A percentile compares a stretch with the other conserved stretches of the same genome.
These are phyloP conservation scores for Phyllotis vaccarum DNA, from an alignment of 2,797 vertebrate species.

Conservation along the genomic window DNA sequence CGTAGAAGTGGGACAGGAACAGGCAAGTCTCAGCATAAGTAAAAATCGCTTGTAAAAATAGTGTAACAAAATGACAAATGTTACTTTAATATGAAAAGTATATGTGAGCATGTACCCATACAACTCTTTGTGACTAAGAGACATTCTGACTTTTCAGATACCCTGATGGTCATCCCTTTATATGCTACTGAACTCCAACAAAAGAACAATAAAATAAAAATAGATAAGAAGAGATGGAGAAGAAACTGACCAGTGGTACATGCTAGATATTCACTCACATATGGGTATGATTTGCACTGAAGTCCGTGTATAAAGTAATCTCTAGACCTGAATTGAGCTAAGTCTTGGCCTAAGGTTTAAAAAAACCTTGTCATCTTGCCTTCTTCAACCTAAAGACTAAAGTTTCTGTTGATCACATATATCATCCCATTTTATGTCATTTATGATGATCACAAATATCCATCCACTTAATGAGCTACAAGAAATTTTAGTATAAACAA, in stretches of 20 bases:
- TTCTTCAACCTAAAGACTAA: neutral
- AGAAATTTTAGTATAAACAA: neutral
- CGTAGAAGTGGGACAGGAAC: slow-evolving; percentile 1
- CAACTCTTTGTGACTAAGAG: slow-evolving; percentile 43
- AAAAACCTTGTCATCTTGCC: neutral
- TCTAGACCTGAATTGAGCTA: slow-evolving; percentile 10
- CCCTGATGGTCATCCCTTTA: neutral
- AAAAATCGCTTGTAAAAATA: neutral
- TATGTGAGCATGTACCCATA: neutral
- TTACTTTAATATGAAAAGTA: slow-evolving; percentile 51
- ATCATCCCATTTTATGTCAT: neutral
- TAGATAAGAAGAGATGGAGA: neutral
- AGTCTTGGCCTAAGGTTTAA: neutral
- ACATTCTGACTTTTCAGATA: neutral
- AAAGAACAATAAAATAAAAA: neutral
- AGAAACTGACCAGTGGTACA: neutral
- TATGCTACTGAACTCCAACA: neutral
- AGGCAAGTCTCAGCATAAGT: slow-evolving; percentile 3
- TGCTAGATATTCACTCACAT: slow-evolving; percentile 42
- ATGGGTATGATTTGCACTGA: neutral
- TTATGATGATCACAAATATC: too few relatives aligned
- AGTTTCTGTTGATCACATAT: neutral
- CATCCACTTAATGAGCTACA: slow-evolving; percentile 30
- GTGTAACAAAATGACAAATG: neutral
- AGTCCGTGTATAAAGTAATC: neutral